Percentiles rank a stretch among this genome's conserved stretches.
Evolutionary conservation across 2,113 vertebrate genomes (phyloP).

Genomic region (Pimephales promelas): DNA sequence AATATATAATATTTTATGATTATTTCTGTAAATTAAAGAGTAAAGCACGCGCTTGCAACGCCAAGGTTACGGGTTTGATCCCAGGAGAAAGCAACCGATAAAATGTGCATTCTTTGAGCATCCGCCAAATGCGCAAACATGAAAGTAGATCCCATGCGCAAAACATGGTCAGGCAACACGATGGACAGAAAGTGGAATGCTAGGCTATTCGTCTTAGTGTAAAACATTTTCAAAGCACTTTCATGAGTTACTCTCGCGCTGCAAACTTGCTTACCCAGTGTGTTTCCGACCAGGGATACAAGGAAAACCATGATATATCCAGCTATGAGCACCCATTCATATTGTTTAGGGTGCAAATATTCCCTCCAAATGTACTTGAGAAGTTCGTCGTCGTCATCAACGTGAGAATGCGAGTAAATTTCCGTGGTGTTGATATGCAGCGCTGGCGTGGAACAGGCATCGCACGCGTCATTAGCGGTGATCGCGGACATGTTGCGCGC

Average conservation of each 20-base stretch:
- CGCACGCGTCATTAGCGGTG: slow-evolving; percentile 71
- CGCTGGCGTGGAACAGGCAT: slow-evolving; percentile 75
- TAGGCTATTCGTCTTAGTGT: not conserved
- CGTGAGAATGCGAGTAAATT: slow-evolving; percentile 64
- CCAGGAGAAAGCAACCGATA: too few species aligned
- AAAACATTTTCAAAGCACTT: not conserved
- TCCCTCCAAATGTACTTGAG: slow-evolving; percentile 93
- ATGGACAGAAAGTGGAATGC: not conserved
- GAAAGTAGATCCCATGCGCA: too few species aligned
- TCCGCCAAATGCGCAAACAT: too few species aligned
- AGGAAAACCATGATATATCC: slow-evolving; percentile 94
- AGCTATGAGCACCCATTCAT: slow-evolving; percentile 93
- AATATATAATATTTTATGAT: not conserved
- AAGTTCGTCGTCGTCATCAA: slow-evolving; percentile 92
- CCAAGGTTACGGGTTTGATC: too few species aligned
- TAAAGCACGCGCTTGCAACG: too few species aligned
- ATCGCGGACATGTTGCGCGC: slow-evolving; percentile 80
- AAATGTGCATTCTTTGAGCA: too few species aligned
- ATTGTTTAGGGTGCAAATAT: slow-evolving; percentile 93
- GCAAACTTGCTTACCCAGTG: slow-evolving; percentile 84
- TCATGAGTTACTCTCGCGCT: not conserved
- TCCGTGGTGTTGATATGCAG: slow-evolving; percentile 78
- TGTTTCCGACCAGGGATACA: slow-evolving; percentile 90
- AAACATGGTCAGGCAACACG: not conserved
- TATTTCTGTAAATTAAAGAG: too few species aligned